Evolutionary conservation across 2,797 vertebrate genomes (phyloP).

Genomic region (Aldrovandia affinis): DNA sequence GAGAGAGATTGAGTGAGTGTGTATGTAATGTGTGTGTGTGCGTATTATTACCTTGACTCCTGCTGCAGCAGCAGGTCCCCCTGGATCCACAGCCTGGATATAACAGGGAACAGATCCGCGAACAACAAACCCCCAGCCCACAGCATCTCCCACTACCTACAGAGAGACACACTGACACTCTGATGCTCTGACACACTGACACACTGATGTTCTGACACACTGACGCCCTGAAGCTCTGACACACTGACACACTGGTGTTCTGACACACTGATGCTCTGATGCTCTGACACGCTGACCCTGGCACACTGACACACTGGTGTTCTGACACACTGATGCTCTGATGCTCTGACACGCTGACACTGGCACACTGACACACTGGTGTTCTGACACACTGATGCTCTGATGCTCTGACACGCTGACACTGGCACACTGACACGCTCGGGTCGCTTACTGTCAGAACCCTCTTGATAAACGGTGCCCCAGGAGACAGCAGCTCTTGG

Average conservation of each 20-base stretch:
- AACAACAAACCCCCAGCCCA: slow-evolving; percentile 89
- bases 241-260: background rate
- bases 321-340: background rate
- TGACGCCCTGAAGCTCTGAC: background rate
- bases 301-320: background rate
- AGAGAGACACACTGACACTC: slow-evolving; percentile 11
- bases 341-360: background rate
- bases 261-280: background rate
- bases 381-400: background rate
- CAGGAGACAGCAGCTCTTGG: slow-evolving; percentile 81
- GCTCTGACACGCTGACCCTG: background rate
- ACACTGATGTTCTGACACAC: background rate
- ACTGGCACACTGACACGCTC: background rate
- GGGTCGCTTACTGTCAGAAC: slow-evolving; percentile 77
- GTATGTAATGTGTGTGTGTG: background rate
- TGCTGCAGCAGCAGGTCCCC: slow-evolving; percentile 84
- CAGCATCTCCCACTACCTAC: slow-evolving; percentile 83
- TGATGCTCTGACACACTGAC: background rate
- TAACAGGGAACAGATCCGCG: slow-evolving; percentile 83
- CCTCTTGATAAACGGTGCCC: slow-evolving; percentile 81
- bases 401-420: background rate
- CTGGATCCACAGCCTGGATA: slow-evolving; percentile 86
- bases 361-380: background rate
- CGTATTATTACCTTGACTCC: slow-evolving; percentile 80
- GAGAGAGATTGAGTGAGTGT: background rate